Evolutionary conservation across 2,113 vertebrate genomes (phyloP), one percentile per base, ranked within the genome.

Genomic region (Macrotis lagotis): DNA sequence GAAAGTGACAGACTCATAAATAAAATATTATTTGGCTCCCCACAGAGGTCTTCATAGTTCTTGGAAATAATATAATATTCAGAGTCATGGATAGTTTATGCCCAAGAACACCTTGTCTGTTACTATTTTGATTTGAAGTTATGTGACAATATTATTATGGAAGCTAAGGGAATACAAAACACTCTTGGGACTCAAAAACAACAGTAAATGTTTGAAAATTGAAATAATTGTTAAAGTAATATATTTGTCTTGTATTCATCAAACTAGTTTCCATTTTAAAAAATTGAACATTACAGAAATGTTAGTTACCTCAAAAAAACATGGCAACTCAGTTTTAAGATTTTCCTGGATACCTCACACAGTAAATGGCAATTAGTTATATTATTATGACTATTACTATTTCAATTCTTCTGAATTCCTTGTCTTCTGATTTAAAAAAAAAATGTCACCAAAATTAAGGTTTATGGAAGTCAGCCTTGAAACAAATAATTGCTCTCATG

Each of bases 1-100:
- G 31, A 52, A 95, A 91, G 50, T 88, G 91, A 92, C 95, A 95
- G 74, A 50, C 59, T 94, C 90, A 91, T 90, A 92, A 91, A 95
- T 97, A 95, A 97, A 97, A 47, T 48, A 88, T 28, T 19, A 88
- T 0, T 16, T 48, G 47, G 7, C 90, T 11, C 25, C 50, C 74
- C 8, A 7, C 28, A 48, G 91, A 28, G 37, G 53, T 53, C 91
- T 74, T 3, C 4, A 51, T 48, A 88, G 28, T 88, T 91, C n/a
- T n/a, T 51, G 25, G 59, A 91, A 50, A 37, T 50, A 28, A 66
- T 49, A 1, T 48, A 48, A 0, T 55, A 22, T 25, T 89, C 48
- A 5, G 25, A 50, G 7, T 49, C 7, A 12, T 28, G 90, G 89
- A 26, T n/a, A 7, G 22, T 37, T 14, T 11, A 26, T 51, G 19